These are phyloP conservation scores for Daktulosphaira vitifoliae DNA, from an alignment of 1,140 invertebrate species.

Conservation along the genomic window DNA sequence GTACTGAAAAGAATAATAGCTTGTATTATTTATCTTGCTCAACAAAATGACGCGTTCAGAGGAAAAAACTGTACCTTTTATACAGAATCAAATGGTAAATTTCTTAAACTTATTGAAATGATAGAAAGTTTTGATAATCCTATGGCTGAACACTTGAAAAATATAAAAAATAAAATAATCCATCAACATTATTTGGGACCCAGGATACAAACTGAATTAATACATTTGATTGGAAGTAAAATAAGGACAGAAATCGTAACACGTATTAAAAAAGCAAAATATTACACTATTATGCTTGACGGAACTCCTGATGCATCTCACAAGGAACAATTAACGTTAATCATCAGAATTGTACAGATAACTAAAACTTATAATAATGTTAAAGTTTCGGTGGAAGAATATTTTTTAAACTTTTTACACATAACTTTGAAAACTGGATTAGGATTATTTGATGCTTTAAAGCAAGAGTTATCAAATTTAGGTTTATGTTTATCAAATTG, in stretches of 20 bases:
- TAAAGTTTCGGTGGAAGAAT: slow-evolving; percentile 1
- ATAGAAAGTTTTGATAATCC: no score
- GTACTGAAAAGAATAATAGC: slow-evolving; percentile 35
- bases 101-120: no score
- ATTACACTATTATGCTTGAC: no score
- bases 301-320: no score
- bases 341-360: slow-evolving; percentile 12
- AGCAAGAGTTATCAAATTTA: slow-evolving; percentile 17
- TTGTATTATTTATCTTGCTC: slow-evolving; percentile 34
- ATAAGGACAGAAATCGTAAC: slow-evolving; percentile 37
- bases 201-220: no score
- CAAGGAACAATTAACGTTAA: no score
- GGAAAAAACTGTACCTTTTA: slow-evolving; percentile 34
- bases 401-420: slow-evolving; percentile 29
- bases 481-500: slow-evolving; percentile 27
- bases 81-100: slow-evolving; percentile 28
- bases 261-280: no score
- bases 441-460: slow-evolving; percentile 22
- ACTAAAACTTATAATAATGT: slow-evolving; percentile 14
- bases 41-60: slow-evolving; percentile 37
- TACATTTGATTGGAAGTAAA: no score
- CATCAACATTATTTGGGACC: no score
- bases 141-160: no score
- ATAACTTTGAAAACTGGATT: slow-evolving; percentile 15
- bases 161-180: no score